These are phyloP conservation scores for Dasysyrphus tricinctus DNA, from an alignment of 2,888 invertebrate species.

Conservation along the genomic window DNA sequence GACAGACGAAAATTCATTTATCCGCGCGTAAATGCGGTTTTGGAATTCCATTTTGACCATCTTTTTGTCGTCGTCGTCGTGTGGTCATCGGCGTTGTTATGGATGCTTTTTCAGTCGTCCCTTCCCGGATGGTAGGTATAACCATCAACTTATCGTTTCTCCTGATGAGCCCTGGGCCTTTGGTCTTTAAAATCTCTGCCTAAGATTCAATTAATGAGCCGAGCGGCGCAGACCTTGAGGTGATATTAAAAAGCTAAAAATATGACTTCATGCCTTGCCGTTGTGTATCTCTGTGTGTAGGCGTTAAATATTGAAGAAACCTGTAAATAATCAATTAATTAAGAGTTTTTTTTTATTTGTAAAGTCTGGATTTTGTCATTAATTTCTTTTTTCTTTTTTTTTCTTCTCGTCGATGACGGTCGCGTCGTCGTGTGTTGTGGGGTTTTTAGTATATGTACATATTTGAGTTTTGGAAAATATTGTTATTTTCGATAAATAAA, in stretches of 20 bases:
- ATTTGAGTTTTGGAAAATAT: slow-evolving; percentile 1
- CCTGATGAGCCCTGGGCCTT: slow-evolving; percentile 10
- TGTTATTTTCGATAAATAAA: neutral
- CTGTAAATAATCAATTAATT: slow-evolving; percentile 75
- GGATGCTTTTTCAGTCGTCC: slow-evolving; percentile 1
- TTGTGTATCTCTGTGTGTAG: slow-evolving; percentile 62
- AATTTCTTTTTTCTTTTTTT: slow-evolving; percentile 11
- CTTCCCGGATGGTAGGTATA: neutral
- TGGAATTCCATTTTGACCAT: slow-evolving; percentile 48
- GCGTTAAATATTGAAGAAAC: slow-evolving; percentile 74
- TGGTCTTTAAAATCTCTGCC: slow-evolving; percentile 35
- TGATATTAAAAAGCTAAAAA: slow-evolving; percentile 73
- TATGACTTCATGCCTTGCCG: slow-evolving; percentile 70
- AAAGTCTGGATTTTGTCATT: slow-evolving; percentile 12
- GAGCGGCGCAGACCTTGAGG: slow-evolving; percentile 61
- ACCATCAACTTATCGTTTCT: slow-evolving; percentile 26
- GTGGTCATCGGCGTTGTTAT: slow-evolving; percentile 15
- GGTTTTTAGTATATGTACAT: neutral
- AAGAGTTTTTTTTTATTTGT: slow-evolving; percentile 39
- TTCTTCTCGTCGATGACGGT: neutral
- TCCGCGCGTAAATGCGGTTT: slow-evolving; percentile 44
- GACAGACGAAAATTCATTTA: slow-evolving; percentile 53
- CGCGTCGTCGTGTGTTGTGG: neutral
- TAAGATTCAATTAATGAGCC: slow-evolving; percentile 72
- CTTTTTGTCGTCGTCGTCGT: slow-evolving; percentile 16